Evolutionary conservation across 1,140 invertebrate species (phyloP), one percentile per base, ranked within the genome.

Genomic region (Hycleus phaleratus): DNA sequence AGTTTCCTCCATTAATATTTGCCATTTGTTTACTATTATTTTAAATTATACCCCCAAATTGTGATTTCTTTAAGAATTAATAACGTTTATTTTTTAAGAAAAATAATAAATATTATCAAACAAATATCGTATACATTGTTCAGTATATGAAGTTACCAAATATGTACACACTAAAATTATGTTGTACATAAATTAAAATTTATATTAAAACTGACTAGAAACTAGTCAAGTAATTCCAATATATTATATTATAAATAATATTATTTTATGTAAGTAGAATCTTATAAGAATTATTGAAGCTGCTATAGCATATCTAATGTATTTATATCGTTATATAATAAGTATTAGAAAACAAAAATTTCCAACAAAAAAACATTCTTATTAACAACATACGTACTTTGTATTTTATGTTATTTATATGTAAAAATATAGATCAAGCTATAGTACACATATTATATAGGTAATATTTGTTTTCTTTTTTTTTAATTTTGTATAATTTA

Each of bases 121-220:
- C 55, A 58, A 52, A 61, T 63, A 26, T 65, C 58, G 58, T 70
- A 65, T 62, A 65, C 60, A 64, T 53, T 64, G 51, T 70, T 70
- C 69, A 68, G 62, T 68, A 66, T 63, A 64, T 68, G 64, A 68
- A 71, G 71, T 72, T 72, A 72, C 71, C 71, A 72, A 72, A 72
- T 71, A 72, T 72, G 63, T 71, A 71, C 66, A 69, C 66, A 69
- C 65, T 32, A 4, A 70, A 62, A 53, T 46, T 61, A 59, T 59
- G 63, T 61, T 71, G 65, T 70, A 72, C 64, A 72, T 70, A 67
- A 65, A 42, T 11, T n/a, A 42, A 11, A 7, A 42, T 59, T 60
- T 51, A 61, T 58, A 63, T 26, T 46, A 52, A 61, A 68, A 68
- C 56, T 72, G 70, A 65, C 70, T 72, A 71, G 69, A 64, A 61